Percentiles rank a stretch among this genome's conserved stretches.
Conservation (phyloP, 2,113 vertebrate species). For the Microtus ochrogaster region DNA sequence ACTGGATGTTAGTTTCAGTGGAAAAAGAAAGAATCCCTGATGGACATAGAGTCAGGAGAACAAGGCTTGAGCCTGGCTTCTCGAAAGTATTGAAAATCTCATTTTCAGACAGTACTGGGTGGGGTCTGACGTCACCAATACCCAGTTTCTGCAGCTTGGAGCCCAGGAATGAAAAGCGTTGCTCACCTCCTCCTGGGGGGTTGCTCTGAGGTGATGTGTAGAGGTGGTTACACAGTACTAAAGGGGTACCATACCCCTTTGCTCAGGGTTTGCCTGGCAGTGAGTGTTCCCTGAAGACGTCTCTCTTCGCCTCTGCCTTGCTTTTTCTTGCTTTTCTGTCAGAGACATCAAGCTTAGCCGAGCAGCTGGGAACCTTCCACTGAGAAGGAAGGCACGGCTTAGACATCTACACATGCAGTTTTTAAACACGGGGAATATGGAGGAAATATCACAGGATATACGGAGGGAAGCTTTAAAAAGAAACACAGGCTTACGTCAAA, state of each 20-base stretch:
- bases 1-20: background rate
- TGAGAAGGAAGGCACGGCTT: background rate
- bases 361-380: slow-evolving; percentile 63
- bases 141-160: background rate
- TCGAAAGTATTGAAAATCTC: background rate
- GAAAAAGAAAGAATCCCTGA: background rate
- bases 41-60: background rate
- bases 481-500: slow-evolving; percentile 69
- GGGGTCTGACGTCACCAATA: background rate
- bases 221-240: accelerated
- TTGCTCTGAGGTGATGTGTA: background rate
- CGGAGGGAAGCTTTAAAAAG: slow-evolving; percentile 73
- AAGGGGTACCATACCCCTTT: accelerated
- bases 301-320: background rate
- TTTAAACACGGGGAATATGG: slow-evolving; percentile 68
- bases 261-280: background rate
- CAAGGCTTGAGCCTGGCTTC: background rate
- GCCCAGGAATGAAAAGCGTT: background rate
- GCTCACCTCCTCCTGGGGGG: background rate
- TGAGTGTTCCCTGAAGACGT: background rate
- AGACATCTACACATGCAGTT: slow-evolving; percentile 32
- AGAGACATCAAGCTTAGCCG: background rate
- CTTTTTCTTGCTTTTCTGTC: background rate
- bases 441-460: slow-evolving; percentile 76
- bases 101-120: background rate